These are phyloP conservation scores for Pygoscelis adeliae DNA, from an alignment of 2,113 vertebrate genomes.

Conservation along the genomic window DNA sequence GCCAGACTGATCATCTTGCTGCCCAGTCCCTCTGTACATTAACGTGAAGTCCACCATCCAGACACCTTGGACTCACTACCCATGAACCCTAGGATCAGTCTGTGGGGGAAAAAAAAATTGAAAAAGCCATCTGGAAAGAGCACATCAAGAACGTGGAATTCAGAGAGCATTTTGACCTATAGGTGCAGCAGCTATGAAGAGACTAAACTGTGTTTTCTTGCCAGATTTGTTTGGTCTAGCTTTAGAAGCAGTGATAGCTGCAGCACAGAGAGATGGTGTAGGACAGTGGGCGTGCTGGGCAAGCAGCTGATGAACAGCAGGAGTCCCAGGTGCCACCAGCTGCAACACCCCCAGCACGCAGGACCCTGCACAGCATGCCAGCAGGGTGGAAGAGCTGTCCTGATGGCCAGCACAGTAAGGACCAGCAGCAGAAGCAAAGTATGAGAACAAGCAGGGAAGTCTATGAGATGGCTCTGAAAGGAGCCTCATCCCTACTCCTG, in stretches of 20 bases:
- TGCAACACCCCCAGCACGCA: background rate
- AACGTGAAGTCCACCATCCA: background rate
- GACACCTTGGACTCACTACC: background rate
- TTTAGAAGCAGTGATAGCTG: background rate
- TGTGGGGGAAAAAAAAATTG: rapidly evolving
- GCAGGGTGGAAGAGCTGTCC: background rate
- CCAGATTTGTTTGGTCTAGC: background rate
- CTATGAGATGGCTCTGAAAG: background rate
- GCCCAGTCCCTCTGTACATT: background rate
- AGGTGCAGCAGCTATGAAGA: background rate
- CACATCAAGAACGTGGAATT: background rate
- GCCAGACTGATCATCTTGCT: background rate
- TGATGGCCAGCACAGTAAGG: background rate
- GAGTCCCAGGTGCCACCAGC: background rate
- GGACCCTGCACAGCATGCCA: background rate
- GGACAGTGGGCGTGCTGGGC: background rate
- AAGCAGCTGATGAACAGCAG: background rate
- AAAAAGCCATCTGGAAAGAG: background rate
- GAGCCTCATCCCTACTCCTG: background rate
- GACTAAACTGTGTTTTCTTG: background rate
- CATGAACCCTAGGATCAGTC: background rate
- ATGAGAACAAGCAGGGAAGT: background rate
- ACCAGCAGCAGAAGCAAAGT: background rate
- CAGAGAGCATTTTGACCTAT: background rate
- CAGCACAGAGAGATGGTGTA: background rate